phyloP scores from a whole-genome alignment of 2,113 vertebrate genomes.

The Cyphomyrus discorhynchus region DNA sequence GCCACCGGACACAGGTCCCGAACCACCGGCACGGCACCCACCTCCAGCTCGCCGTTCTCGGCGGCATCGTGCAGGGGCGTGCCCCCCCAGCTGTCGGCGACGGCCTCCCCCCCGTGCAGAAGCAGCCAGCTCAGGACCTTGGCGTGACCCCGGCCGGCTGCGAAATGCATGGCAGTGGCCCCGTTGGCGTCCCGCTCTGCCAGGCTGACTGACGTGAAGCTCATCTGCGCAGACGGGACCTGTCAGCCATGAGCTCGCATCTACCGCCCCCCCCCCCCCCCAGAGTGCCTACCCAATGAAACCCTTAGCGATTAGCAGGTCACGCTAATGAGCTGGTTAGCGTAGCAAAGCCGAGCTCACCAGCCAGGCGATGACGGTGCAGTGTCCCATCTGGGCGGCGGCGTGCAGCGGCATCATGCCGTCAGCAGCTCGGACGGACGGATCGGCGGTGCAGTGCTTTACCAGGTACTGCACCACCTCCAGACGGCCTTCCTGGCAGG shows the following conservation, averaged over 20 bases:
- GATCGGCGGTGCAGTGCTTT: conserved; percentile 81
- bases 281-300: neutral
- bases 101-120: conserved; percentile 88
- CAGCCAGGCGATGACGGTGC: conserved; percentile 91
- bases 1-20: neutral
- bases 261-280: neutral
- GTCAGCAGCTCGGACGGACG: conserved; percentile 73
- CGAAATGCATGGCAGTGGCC: conserved; percentile 93
- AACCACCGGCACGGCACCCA: conserved; percentile 31
- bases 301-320: neutral
- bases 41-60: conserved; percentile 94
- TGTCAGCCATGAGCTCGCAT: neutral
- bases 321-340: neutral
- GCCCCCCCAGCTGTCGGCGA: conserved; percentile 77
- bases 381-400: conserved; percentile 96
- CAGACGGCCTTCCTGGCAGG: conserved; percentile 96
- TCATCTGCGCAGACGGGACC: conserved; percentile 61
- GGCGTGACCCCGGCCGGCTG: conserved; percentile 84
- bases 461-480: conserved; percentile 90
- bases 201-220: conserved; percentile 79
- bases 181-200: conserved; percentile 75
- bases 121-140: conserved; percentile 97
- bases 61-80: conserved; percentile 88
- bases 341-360: conserved; percentile 50
- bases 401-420: conserved; percentile 94